Evolutionary conservation across 2,888 invertebrate genomes (phyloP).

Genomic region (Drosophila mayaguana): DNA sequence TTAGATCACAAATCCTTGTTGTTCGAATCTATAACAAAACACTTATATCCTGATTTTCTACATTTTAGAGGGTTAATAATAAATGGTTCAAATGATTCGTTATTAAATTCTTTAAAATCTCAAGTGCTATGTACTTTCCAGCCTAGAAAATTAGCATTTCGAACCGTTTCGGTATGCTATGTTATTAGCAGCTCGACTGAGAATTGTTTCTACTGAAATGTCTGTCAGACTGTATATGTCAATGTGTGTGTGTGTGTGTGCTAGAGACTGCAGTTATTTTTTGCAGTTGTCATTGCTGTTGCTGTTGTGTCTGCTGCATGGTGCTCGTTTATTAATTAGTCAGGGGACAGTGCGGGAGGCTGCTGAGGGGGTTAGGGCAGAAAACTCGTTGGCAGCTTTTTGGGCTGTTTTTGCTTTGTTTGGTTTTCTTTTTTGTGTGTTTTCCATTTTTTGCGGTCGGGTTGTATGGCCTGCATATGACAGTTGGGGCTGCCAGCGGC

Average conservation of each 20-base stretch:
- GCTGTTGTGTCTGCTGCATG: conserved; percentile 7
- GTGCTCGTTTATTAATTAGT: conserved; percentile 62
- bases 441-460: conserved; percentile 2
- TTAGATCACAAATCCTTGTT: neutral
- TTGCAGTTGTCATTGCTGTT: too few species aligned
- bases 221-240: neutral
- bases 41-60: too few species aligned
- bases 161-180: neutral
- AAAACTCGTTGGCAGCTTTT: conserved; percentile 30
- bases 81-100: neutral
- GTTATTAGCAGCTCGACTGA: neutral
- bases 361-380: neutral
- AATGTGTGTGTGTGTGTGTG: conserved; percentile 9
- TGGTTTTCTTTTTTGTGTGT: neutral
- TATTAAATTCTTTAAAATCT: neutral
- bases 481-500: conserved; percentile 21
- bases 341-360: conserved; percentile 43
- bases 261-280: conserved; percentile 39
- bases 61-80: too few species aligned
- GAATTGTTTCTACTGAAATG: conserved; percentile 31
- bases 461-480: conserved; percentile 32
- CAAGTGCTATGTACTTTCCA: neutral
- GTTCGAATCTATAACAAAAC: neutral
- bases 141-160: neutral
- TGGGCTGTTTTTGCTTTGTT: conserved; percentile 4